A percentile compares a stretch with the other conserved stretches of the same genome.
Evolutionary conservation across 2,797 vertebrate species (phyloP).

Genomic region (Sternarchorhynchus goeldii): DNA sequence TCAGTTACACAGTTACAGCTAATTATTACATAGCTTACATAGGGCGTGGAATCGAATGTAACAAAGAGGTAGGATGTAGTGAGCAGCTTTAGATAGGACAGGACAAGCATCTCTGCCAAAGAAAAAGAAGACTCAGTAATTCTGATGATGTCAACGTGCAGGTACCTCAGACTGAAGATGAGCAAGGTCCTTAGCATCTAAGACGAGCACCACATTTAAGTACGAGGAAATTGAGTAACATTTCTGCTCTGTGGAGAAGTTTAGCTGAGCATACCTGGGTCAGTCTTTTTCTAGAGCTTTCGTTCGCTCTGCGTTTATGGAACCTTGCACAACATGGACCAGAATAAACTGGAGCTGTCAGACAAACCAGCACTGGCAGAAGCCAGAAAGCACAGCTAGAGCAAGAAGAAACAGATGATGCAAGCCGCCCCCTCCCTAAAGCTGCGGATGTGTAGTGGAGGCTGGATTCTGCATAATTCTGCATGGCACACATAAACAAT

Average conservation of each 20-base stretch:
- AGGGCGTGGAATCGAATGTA: too few relatives aligned
- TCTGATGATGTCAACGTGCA: neutral
- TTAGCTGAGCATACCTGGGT: slow-evolving; percentile 20
- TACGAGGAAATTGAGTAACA: neutral
- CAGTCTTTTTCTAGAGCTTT: slow-evolving; percentile 3
- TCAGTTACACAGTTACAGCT: neutral
- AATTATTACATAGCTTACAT: too few relatives aligned
- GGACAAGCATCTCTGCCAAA: neutral
- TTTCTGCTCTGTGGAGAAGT: slow-evolving; percentile 1
- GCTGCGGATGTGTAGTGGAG: slow-evolving; percentile 3
- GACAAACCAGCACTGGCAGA: slow-evolving; percentile 36
- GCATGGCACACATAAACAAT: too few relatives aligned
- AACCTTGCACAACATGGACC: slow-evolving; percentile 11
- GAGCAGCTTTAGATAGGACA: neutral
- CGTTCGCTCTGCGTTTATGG: slow-evolving; percentile 15
- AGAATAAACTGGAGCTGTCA: slow-evolving; percentile 45
- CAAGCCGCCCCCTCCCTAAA: slow-evolving; percentile 19
- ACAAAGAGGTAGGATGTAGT: too few relatives aligned
- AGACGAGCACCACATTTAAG: neutral
- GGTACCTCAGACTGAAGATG: neutral
- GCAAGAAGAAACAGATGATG: slow-evolving; percentile 19
- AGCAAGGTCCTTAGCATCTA: neutral
- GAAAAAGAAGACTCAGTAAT: neutral
- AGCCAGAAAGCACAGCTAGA: slow-evolving; percentile 22
- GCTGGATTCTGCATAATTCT: neutral